phyloP scores from a whole-genome alignment of 2,797 vertebrate genomes.

The Myotis daubentonii region DNA sequence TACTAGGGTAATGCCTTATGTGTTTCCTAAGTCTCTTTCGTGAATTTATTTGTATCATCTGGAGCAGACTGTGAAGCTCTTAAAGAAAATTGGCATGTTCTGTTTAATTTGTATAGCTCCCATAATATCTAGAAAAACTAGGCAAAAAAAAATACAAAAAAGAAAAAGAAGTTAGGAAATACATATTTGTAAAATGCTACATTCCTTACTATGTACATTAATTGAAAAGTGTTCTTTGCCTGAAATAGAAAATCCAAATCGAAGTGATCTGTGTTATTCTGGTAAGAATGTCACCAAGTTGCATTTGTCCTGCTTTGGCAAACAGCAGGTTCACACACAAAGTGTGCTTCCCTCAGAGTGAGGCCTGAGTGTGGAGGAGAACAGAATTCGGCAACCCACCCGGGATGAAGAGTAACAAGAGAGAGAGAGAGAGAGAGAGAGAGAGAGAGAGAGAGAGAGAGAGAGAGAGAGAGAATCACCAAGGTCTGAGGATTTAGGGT shows the following conservation, averaged over 20 bases:
- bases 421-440: too few relatives aligned
- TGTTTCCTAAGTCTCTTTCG: constrained; percentile 6
- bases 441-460: too few relatives aligned
- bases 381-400: not conserved
- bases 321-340: not conserved
- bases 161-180: not conserved
- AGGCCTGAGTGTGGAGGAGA: not conserved
- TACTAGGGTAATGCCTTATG: not conserved
- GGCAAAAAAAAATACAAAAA: not conserved
- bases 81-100: constrained; percentile 55
- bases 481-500: too few relatives aligned
- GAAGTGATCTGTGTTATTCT: not conserved
- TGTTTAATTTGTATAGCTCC: not conserved
- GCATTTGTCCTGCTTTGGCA: not conserved
- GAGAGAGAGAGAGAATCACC: too few relatives aligned
- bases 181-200: not conserved
- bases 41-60: constrained; percentile 22
- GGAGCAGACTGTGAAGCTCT: not conserved
- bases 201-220: not conserved
- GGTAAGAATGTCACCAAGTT: not conserved
- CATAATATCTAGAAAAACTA: constrained; percentile 9
- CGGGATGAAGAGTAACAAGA: not conserved
- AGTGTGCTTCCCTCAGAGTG: not conserved
- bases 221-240: not conserved
- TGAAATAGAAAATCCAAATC: not conserved